Evolutionary conservation across 1,140 invertebrate species (phyloP).

Genomic region (Magallana angulata): DNA sequence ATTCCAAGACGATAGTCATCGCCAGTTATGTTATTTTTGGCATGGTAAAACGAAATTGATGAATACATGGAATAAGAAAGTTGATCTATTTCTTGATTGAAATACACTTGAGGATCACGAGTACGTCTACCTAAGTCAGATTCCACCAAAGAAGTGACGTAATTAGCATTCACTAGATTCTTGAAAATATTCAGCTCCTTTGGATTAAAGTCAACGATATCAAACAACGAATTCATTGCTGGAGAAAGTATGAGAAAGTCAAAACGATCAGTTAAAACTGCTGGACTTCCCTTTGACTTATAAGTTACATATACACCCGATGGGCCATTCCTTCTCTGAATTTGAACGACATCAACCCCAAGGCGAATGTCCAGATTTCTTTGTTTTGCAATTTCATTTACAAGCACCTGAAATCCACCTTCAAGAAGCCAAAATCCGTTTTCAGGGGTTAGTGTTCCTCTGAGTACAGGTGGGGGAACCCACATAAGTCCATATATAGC

Average conservation of each 20-base stretch:
- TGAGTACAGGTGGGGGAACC: constrained; percentile 16
- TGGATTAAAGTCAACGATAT: neutral
- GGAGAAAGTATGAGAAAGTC: constrained; percentile 38
- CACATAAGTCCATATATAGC: constrained; percentile 44
- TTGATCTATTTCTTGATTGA: neutral
- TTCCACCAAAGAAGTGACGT: constrained; percentile 18
- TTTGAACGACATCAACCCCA: neutral
- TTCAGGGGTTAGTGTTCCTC: neutral
- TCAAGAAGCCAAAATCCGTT: constrained; percentile 2
- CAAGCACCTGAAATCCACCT: constrained; percentile 30
- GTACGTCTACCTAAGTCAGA: neutral
- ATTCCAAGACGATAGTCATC: constrained; percentile 10
- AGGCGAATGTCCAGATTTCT: neutral
- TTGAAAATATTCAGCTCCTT: constrained; percentile 28
- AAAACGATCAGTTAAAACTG: neutral
- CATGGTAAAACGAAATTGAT: neutral
- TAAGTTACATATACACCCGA: neutral
- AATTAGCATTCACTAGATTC: neutral
- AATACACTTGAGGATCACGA: constrained; percentile 3
- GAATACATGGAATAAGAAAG: constrained; percentile 4
- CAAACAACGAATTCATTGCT: constrained; percentile 34
- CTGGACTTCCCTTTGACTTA: neutral
- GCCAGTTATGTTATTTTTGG: neutral
- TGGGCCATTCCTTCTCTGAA: neutral
- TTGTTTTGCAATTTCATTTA: constrained; percentile 8